phyloP scores from a whole-genome alignment of 2,113 vertebrate species.

The Hiodon tergisus region DNA sequence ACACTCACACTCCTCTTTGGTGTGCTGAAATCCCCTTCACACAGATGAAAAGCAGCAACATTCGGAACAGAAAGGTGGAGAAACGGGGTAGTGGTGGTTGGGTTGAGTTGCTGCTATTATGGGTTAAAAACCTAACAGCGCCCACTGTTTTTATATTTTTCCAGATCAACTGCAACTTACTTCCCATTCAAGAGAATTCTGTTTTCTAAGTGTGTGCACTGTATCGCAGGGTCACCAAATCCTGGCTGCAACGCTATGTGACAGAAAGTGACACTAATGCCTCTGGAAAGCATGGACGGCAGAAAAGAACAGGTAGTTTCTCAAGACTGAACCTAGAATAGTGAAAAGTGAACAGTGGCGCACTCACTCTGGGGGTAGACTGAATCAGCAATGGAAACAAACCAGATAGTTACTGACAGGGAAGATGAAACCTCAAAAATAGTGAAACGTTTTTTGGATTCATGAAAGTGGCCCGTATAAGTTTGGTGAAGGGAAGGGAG shows the following conservation, averaged over 20 bases:
- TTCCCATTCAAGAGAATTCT: slow-evolving; percentile 49
- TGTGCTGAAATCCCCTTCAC: slow-evolving; percentile 25
- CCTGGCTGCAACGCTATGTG: slow-evolving; percentile 53
- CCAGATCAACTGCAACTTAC: slow-evolving; percentile 10
- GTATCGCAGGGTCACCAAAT: slow-evolving; percentile 63
- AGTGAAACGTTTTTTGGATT: slow-evolving; percentile 55
- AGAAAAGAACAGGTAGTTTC: slow-evolving; percentile 37
- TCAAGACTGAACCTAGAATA: background rate
- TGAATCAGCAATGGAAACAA: slow-evolving; percentile 45
- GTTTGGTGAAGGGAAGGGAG: slow-evolving; percentile 39
- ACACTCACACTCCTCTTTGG: slow-evolving; percentile 28
- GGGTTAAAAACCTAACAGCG: slow-evolving; percentile 4
- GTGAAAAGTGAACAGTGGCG: background rate
- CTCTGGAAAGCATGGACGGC: slow-evolving; percentile 53
- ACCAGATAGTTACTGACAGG: slow-evolving; percentile 34
- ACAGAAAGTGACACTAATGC: slow-evolving; percentile 37
- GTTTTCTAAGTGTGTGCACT: slow-evolving; percentile 51
- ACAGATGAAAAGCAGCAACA: background rate
- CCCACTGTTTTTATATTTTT: background rate
- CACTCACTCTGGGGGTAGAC: slow-evolving; percentile 12
- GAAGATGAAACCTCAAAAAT: slow-evolving; percentile 42
- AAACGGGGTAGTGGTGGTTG: slow-evolving; percentile 19
- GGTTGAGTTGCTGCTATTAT: slow-evolving; percentile 19
- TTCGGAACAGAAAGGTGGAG: background rate
- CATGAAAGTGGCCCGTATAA: slow-evolving; percentile 51